These are phyloP conservation scores for Actinia tenebrosa DNA, from an alignment of 64 coral and sea anemone genomes.

Conservation along the genomic window DNA sequence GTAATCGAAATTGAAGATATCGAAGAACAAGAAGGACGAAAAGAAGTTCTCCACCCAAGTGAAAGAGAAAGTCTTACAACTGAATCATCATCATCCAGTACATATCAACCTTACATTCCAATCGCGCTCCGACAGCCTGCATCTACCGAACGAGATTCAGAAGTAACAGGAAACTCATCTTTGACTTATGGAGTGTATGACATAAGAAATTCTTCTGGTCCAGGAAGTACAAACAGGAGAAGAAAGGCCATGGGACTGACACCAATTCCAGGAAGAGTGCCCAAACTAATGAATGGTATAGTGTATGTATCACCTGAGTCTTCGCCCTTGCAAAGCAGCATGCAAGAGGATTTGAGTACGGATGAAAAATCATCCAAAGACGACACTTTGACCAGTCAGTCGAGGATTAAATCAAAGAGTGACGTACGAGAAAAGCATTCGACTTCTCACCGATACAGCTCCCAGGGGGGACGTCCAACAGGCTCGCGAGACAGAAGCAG, in stretches of 20 bases:
- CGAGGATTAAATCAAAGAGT: background rate
- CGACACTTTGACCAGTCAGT: background rate
- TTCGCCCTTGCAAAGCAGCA: conserved; percentile 39
- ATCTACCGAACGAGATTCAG: background rate
- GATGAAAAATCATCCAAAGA: conserved; percentile 7
- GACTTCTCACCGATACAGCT: background rate
- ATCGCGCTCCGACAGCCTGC: background rate
- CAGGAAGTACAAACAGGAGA: conserved; percentile 94
- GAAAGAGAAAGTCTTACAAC: background rate
- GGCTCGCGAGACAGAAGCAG: background rate
- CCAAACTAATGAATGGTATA: conserved; percentile 40
- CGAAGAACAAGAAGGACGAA: background rate
- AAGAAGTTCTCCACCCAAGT: background rate
- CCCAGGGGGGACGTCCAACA: background rate
- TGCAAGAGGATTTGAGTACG: conserved; percentile 1
- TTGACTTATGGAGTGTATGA: conserved; percentile 84
- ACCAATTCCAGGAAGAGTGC: conserved; percentile 42
- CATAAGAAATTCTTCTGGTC: conserved; percentile 84
- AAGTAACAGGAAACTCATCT: conserved; percentile 27
- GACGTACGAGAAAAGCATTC: background rate
- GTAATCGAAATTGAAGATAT: background rate
- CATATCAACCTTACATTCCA: conserved; percentile 15
- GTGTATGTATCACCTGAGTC: conserved; percentile 80
- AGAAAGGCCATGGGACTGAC: conserved; percentile 72
- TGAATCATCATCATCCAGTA: conserved; percentile 14